Base-by-base conservation (phyloP, 2,888 invertebrate species). In the Netelia fuscicornis region DNA sequence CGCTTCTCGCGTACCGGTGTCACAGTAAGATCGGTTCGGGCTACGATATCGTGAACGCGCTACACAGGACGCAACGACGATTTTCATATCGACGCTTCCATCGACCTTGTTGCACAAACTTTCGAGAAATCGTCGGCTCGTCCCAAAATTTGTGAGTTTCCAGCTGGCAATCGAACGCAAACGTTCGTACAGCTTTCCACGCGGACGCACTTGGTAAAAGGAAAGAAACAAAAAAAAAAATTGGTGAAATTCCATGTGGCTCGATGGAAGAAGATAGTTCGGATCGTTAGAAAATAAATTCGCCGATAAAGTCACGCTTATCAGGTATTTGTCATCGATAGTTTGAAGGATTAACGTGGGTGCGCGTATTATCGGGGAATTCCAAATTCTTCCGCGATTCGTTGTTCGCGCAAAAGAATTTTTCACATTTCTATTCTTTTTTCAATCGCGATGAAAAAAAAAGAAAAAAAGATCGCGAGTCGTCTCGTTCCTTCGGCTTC, bases 1-100 rank as follows among this genome's bases (percentile, higher is more conserved):
- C 44, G 9, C 20, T 68, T 44, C 60, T 20, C 74, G n/a, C 44
- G 30, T 75, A 60, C 76, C 70, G 81, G 81, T 54, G 70, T 62
- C 81, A 3, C 13, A 70, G 81, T 76, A 64, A 76, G 70, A 76
- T 76, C 67, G 64, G 58, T 9, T n/a, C 17, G 58, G 58, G 20
- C 23, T 23, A 58, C 20, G 20, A 20, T 9, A 20, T 9, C 20
- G 20, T 58, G 58, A 20, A n/a, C 48, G 48, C 2, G 58, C 58
- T n/a, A 8, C 58, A 20, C 58, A 58, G 0, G 8, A 3, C 20
- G 13, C 54, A 37, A 37, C 48, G 48, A 48, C 11, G 11, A 20
- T 17, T 58, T 58, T 58, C 58, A 0, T 20, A 58, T 58, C 20
- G 58, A 58, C 23, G 17, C 17, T 58, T 9, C 17, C 9, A 20